phyloP scores from a whole-genome alignment of 2,888 invertebrate genomes.

The Thecocarcelia acutangulata region DNA sequence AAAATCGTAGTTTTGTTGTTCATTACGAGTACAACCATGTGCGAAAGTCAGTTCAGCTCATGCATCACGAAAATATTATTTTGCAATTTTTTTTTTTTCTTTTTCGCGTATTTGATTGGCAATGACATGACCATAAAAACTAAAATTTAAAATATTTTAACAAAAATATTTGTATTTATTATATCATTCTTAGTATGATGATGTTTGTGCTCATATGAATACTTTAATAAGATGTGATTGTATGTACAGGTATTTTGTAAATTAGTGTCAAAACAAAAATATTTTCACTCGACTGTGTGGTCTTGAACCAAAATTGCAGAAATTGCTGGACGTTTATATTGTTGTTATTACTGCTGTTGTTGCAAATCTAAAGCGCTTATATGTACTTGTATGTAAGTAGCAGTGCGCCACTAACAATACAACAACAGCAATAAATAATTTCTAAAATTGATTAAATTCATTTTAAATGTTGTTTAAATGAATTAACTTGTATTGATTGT shows the following conservation, averaged over 20 bases:
- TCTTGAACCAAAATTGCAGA: constrained; percentile 60
- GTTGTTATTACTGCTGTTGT: neutral
- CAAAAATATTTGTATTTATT: constrained; percentile 58
- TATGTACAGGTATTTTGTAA: constrained; percentile 63
- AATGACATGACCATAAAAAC: constrained; percentile 66
- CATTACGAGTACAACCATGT: too few relatives aligned
- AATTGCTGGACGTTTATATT: constrained; percentile 10
- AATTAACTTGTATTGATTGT: constrained; percentile 67
- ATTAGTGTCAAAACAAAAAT: constrained; percentile 70
- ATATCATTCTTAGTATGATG: constrained; percentile 51
- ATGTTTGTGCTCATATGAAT: constrained; percentile 20
- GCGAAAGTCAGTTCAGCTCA: constrained; percentile 36
- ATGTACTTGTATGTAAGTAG: too few relatives aligned
- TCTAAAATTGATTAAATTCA: constrained; percentile 50
- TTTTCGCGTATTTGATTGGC: constrained; percentile 49
- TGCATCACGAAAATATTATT: constrained; percentile 1
- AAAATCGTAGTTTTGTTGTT: too few relatives aligned
- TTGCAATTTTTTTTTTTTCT: neutral
- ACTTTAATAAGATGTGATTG: constrained; percentile 46
- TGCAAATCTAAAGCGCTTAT: constrained; percentile 24
- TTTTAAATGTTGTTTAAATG: constrained; percentile 45
- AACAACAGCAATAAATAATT: constrained; percentile 50
- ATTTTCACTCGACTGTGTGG: constrained; percentile 68
- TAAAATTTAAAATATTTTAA: constrained; percentile 63
- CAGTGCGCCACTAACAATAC: constrained; percentile 33